Evolutionary conservation across 53 echinoderm and acorn worm genomes (phyloP), one percentile per base, ranked within the genome.

Genomic region (Glandiceps talaboti): DNA sequence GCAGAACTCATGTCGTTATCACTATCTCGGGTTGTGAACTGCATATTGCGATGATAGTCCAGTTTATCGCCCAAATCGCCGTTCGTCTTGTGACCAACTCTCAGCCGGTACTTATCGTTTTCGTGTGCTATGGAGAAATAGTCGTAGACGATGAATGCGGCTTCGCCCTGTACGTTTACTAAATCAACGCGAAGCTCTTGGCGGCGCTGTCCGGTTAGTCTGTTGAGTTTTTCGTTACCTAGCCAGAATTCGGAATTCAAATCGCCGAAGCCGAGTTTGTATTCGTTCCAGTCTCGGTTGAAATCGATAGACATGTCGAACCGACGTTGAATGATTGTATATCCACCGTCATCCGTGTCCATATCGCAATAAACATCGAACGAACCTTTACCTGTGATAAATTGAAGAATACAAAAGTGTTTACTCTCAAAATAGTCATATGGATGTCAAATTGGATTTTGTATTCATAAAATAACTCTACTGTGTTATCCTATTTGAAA

Each of bases 11-110:
- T 14, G 80, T 84, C 84, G 32, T 72, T 73, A 75, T 84, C 84
- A 1, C 33, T 25, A 74, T 84, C 84, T 79, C 25, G 31, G 33
- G 84, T 79, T 75, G 84, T 84, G 79, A 84, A 84, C 26, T 73
- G 75, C 84, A 74, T 73, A 79, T 79, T 75, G 14, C 79, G 79
- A 75, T 84, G 84, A 33, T 31, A 79, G 32, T 27, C 32, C 31
- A 84, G 64, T 14, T 79, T 28, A 33, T 84, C 45, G 79, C 6
- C 6, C 64, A 45, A 20, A 6, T 45, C 64, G 64, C 64, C 64
- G 64, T 45, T 20, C 64, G 20, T 45, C 64, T 45, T 45, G 64
- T 45, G 64, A 20, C 64, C 64, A 20, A 45, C 6, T 20, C 64
- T 6, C 64, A 45, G 64, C 64, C 64, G 64, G 64, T 45, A 45